A percentile compares a stretch with the other conserved stretches of the same genome.
These are phyloP conservation scores for Diorhabda sublineata DNA, from an alignment of 1,140 invertebrate species.

Conservation along the genomic window DNA sequence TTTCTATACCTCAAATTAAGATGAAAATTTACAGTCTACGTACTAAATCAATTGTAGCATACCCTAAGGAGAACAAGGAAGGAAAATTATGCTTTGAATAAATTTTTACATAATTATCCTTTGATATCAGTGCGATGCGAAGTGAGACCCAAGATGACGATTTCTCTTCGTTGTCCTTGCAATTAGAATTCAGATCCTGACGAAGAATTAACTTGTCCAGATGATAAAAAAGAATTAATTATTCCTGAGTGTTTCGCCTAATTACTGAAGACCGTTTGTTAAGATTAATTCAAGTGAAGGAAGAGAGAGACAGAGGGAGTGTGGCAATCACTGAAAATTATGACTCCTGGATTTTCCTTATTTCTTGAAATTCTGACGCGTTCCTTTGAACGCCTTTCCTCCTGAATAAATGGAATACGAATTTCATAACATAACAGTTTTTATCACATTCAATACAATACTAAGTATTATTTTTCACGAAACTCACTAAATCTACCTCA, in stretches of 20 bases:
- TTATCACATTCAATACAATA: too few relatives aligned
- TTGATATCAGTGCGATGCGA: not conserved
- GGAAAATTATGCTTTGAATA: not conserved
- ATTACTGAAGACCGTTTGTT: conserved; percentile 2
- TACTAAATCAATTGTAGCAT: too few relatives aligned
- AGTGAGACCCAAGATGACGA: not conserved
- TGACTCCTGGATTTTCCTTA: not conserved
- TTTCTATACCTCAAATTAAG: too few relatives aligned
- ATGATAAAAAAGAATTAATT: conserved; percentile 3
- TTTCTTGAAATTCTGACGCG: not conserved
- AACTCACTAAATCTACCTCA: too few relatives aligned
- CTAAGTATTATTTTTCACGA: too few relatives aligned
- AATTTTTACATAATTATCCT: not conserved
- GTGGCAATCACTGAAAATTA: not conserved
- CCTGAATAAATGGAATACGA: too few relatives aligned
- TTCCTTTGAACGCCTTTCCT: too few relatives aligned
- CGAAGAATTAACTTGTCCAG: not conserved
- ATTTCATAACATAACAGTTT: too few relatives aligned
- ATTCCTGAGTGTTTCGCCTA: not conserved
- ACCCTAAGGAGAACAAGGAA: not conserved
- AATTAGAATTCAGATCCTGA: not conserved
- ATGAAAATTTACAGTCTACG: too few relatives aligned
- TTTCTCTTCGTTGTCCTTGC: not conserved
- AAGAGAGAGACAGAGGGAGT: not conserved
- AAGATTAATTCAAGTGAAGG: not conserved